Conservation (phyloP, 2,797 vertebrate genomes). For the Tadarida brasiliensis region DNA sequence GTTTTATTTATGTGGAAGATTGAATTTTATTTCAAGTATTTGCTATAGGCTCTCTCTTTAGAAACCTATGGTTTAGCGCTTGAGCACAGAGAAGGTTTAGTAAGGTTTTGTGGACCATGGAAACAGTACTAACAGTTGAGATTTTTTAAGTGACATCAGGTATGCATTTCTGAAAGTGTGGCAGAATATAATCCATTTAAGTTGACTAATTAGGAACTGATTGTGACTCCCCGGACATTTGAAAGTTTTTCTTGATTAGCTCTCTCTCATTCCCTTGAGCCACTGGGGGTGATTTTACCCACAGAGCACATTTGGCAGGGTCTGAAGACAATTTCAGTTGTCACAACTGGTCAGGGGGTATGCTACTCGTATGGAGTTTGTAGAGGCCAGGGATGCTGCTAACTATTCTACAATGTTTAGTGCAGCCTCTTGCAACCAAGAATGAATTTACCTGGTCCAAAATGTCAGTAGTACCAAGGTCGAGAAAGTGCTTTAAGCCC, state of each 20-base stretch:
- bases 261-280: background rate
- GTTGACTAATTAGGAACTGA: background rate
- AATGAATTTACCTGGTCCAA: background rate
- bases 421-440: background rate
- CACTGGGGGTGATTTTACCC: background rate
- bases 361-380: background rate
- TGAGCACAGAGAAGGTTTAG: slow-evolving; percentile 28
- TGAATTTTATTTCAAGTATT: slow-evolving; percentile 63
- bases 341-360: background rate
- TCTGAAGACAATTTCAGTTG: background rate
- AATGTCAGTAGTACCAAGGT: background rate
- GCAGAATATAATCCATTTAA: background rate
- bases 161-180: background rate
- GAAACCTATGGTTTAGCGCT: background rate
- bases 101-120: background rate
- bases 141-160: background rate
- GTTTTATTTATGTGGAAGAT: slow-evolving; percentile 64
- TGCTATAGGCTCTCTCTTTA: slow-evolving; percentile 40
- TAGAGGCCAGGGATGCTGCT: background rate
- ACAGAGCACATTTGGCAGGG: background rate
- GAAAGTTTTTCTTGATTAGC: background rate
- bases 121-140: background rate
- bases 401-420: background rate
- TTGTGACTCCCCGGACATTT: background rate
- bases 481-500: background rate